Evolutionary conservation across 2,888 invertebrate genomes (phyloP), one percentile per base, ranked within the genome.

Genomic region (Odontomyia ornata): DNA sequence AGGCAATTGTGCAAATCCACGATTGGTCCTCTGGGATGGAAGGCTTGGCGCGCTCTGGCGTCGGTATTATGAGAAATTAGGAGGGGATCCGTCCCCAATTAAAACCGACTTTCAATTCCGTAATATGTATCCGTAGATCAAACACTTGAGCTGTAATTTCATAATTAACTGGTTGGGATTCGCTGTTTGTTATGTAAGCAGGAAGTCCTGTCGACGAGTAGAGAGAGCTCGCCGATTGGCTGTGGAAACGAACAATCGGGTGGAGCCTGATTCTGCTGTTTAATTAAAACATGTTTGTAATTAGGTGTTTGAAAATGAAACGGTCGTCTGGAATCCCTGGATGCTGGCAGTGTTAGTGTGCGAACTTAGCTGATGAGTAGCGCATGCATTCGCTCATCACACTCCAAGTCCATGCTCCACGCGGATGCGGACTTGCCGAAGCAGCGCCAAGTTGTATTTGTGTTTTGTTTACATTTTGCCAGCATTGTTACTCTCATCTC

Each of bases 381-480:
- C 7, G 18, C 13, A 15, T 4, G 52, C 3, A 36, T 36, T n/a
- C n/a, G 43, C 43, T 43, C 43, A 13, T 43, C 43, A 43, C 43
- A 13, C 43, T 43, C 43, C 7, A 43, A 15, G 15, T 52, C 7
- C 52, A 4, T 52, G 52, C 52, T 52, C 52, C 52, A 52, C 36
- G 18, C 52, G 18, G 52, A 13, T 52, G 7, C 52, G 18, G 15
- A 9, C 36, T 36, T 18, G 15, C 18, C 18, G 52, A 13, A 15
- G 13, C 7, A 4, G 52, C 7, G 4, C 7, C 52, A 4, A 52
- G 52, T 52, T 28, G 64, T 64, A 30, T 27, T 64, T 64, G 64
- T 27, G 64, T n/a, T 64, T 64, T 64, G 64, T 64, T 64, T 64
- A 64, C 64, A 27, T 28, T 64, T 30, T 64, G 11, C 13, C 18